Evolutionary conservation across 2,888 invertebrate species (phyloP), one percentile per base, ranked within the genome.

Genomic region (Empis livida): DNA sequence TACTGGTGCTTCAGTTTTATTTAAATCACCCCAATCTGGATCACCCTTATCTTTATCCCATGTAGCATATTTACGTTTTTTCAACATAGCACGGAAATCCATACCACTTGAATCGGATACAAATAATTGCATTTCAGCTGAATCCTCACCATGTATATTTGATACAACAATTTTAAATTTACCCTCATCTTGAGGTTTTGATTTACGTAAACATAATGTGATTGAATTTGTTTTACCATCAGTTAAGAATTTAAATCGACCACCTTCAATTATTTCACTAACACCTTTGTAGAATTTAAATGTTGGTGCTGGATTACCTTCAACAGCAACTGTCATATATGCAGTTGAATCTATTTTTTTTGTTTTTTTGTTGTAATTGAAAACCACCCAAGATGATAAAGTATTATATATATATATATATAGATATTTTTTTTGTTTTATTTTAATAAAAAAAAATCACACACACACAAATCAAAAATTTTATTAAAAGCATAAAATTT

Each of bases 71-170:
- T 90, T 91, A 62, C 92, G 83, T 76, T 93, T 95, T 73, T 94
- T 95, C 59, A 99, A 77, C 87, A 97, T 87, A 53, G 94, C 84
- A 72, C 99, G 84, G 86, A 97, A 99, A 73, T 99, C 99, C 86
- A 97, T 89, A 56, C 94, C 94, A 72, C 93, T 93, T 54, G 95
- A 83, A 74, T 94, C 96, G 60, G 95, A 95, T 51, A 99, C 96
- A 68, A 92, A 96, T 55, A 99, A 80, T 63, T 87, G 87, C 80
- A 92, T 90, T 68, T 95, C 95, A 50, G 93, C 94, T 1, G 89
- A 83, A 71, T 99, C 99, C 65, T 92, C 90, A 50, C 97, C 97
- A 62, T 94, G 90, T 55, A 84, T 81, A 68, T 97, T 96, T 64
- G 87, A 87, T 55, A 97, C 81, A 55, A 90, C 84, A 61, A 95